Evolutionary conservation across 2,888 invertebrate genomes (phyloP), one percentile per base, ranked within the genome.

Genomic region (Pedicia rivosa): DNA sequence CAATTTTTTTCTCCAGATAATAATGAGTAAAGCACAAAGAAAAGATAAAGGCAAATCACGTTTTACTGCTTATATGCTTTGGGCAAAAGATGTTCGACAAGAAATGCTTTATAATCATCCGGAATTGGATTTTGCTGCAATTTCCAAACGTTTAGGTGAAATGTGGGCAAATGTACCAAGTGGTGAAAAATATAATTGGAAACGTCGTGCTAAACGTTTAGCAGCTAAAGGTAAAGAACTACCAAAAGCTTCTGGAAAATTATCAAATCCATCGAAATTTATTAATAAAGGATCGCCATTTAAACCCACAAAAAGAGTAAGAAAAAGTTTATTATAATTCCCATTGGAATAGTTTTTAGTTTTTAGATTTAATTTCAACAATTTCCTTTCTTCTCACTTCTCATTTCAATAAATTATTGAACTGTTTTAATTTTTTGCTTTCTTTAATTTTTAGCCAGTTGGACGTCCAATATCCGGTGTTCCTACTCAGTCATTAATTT

Each of bases 61-160:
- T 35, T 78, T 79, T 43, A 88, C 90, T 1, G 90, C 90, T 0
- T 91, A 90, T 59, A 87, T 86, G 75, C 65, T 90, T 53, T 91
- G 88, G 87, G 82, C 88, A 1, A 79, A 82, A 46, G 83, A 84
- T 48, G 72, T 80, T 13, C 69, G 88, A 27, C 76, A 78, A 42
- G 77, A 78, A 46, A 65, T 84, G 39, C 63, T 80, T 20, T 66
- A 73, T 35, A 71, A 75, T 43, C 72, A 75, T 53, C 81, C 83
- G 1, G 74, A 76, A 38, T 74, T 82, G 30, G 84, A 88, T 64
- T 86, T 87, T 62, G 74, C 81, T 0, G 73, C 78, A 38, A 78
- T 86, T 42, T 86, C 87, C 29, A 81, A 83, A 49, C 70, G 82
- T 8, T 66, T 91, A 9, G 86, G 87, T 25, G 88, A 90, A 55